Percentiles rank a stretch among this genome's conserved stretches.
Conservation (phyloP, 2,888 invertebrate species). For the Globia sparganii region DNA sequence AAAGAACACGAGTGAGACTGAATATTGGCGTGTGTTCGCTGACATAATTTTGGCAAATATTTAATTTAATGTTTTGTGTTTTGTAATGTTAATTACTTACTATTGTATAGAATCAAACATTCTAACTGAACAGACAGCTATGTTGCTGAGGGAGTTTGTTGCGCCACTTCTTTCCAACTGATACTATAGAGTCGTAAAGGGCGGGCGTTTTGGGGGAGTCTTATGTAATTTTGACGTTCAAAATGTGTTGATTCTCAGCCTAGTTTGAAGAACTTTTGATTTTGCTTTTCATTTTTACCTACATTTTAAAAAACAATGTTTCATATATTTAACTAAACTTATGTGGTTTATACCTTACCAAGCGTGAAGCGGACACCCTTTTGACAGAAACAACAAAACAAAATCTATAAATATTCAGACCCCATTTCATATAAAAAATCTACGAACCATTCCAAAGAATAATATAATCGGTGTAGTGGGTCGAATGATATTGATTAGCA, state of each 20-base stretch:
- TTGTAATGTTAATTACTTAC: neutral
- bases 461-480: conserved; percentile 62
- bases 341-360: neutral
- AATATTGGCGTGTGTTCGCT: neutral
- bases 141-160: too few species aligned
- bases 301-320: neutral
- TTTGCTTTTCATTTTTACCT: neutral
- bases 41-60: neutral
- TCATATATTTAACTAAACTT: neutral
- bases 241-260: neutral
- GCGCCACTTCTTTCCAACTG: neutral
- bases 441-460: conserved; percentile 34
- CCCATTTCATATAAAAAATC: neutral
- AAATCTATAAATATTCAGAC: neutral
- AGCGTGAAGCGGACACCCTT: neutral
- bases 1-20: too few species aligned
- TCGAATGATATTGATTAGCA: conserved; percentile 82
- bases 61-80: neutral
- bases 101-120: too few species aligned
- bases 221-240: neutral
- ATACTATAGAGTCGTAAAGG: neutral
- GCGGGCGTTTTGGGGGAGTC: neutral
- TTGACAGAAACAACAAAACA: neutral
- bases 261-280: neutral
- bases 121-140: neutral